Percentiles rank a stretch among this genome's conserved stretches.
These are phyloP conservation scores for Ochropleura plecta DNA, from an alignment of 2,888 invertebrate species.

Conservation along the genomic window DNA sequence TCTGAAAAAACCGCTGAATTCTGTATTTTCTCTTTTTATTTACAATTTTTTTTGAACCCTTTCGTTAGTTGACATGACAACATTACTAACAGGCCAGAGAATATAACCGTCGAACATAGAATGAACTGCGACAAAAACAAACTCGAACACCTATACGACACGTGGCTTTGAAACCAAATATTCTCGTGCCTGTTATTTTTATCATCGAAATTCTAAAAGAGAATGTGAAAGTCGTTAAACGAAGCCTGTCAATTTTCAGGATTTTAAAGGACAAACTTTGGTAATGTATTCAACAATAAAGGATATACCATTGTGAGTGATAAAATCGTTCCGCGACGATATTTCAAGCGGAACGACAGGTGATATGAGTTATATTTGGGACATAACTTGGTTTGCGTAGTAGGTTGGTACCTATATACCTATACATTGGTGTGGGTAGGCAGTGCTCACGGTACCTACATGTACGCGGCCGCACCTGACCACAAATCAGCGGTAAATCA, in stretches of 20 bases:
- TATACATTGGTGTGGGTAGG: constrained; percentile 28
- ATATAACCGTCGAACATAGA: constrained; percentile 32
- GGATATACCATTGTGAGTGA: constrained; percentile 58
- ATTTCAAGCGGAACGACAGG: constrained; percentile 58
- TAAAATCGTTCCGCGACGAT: constrained; percentile 56
- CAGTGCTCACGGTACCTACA: constrained; percentile 54
- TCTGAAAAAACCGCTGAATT: background rate
- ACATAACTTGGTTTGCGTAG: constrained; percentile 51
- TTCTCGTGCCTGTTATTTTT: constrained; percentile 51
- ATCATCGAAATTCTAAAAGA: constrained; percentile 46
- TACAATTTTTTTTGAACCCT: background rate
- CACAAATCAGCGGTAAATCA: constrained; percentile 89
- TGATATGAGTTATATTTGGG: constrained; percentile 60
- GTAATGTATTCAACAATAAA: constrained; percentile 60
- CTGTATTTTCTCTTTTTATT: background rate
- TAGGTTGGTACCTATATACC: constrained; percentile 16
- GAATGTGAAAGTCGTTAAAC: constrained; percentile 54
- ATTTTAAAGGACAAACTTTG: constrained; percentile 51
- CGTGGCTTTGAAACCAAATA: constrained; percentile 57
- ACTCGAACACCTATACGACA: background rate
- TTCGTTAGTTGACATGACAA: background rate
- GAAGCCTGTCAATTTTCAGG: constrained; percentile 47
- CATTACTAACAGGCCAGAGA: constrained; percentile 18
- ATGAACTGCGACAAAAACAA: constrained; percentile 33
- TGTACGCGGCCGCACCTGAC: constrained; percentile 72